These are phyloP conservation scores for Cancer borealis DNA, from an alignment of 2,888 invertebrate genomes.

Conservation along the genomic window DNA sequence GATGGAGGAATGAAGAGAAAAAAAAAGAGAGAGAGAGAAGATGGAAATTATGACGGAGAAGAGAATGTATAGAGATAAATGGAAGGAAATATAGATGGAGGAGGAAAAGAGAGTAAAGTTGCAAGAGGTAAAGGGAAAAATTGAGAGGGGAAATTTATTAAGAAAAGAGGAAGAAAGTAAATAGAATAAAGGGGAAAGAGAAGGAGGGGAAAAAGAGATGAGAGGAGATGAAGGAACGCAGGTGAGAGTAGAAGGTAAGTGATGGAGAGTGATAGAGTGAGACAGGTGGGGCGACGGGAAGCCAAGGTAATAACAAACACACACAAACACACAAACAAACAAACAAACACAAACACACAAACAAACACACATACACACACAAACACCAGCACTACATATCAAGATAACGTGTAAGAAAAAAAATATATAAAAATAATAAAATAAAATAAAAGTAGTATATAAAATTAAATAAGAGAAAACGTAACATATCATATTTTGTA, in stretches of 20 bases:
- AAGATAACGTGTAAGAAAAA: neutral
- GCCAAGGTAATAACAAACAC: neutral
- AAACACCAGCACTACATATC: neutral
- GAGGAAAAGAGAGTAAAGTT: neutral
- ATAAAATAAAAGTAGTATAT: no score
- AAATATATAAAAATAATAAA: neutral
- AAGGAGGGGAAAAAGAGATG: neutral
- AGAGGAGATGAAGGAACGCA: neutral
- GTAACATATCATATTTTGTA: no score
- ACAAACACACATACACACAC: neutral
- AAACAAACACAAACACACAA: neutral
- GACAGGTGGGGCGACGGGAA: neutral
- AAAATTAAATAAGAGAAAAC: no score
- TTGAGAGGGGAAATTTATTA: no score
- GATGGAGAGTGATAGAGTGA: constrained; percentile 27
- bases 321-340: neutral
- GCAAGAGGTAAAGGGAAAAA: neutral
- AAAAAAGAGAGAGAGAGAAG: neutral
- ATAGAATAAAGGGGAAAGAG: neutral
- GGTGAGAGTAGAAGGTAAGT: neutral
- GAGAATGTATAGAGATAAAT: neutral
- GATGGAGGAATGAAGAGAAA: neutral
- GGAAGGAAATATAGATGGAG: neutral
- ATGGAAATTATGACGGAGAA: neutral
- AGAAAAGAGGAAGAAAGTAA: neutral